Evolutionary conservation across 2,888 invertebrate species (phyloP).

Genomic region (Andrena hattorfiana): DNA sequence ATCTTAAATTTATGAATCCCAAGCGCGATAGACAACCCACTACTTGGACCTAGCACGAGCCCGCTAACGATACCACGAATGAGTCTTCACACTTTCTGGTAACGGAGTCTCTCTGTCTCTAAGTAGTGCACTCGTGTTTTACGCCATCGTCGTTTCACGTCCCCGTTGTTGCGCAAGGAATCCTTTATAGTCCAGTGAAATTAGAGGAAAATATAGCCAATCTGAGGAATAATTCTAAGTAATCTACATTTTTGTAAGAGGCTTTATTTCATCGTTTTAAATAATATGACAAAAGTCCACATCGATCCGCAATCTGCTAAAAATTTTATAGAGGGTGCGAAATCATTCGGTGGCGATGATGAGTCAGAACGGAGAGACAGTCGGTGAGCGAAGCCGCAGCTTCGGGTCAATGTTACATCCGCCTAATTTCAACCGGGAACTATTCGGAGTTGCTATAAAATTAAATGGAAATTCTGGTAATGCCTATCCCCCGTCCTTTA

Average conservation of each 20-base stretch:
- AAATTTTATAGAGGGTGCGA: neutral
- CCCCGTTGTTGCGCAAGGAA: conserved; percentile 32
- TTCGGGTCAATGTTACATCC: neutral
- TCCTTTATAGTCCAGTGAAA: conserved; percentile 9
- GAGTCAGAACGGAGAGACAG: conserved; percentile 33
- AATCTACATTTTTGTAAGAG: too few relatives aligned
- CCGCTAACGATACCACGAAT: too few relatives aligned
- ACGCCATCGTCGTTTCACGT: conserved; percentile 38
- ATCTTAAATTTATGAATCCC: neutral
- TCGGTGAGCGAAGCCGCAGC: conserved; percentile 11
- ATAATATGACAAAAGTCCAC: too few relatives aligned
- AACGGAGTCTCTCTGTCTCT: conserved; percentile 3
- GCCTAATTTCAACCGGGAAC: conserved; percentile 32
- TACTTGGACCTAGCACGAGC: too few relatives aligned
- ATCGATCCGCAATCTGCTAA: neutral
- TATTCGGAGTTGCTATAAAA: conserved; percentile 36
- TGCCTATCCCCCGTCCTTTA: conserved; percentile 17
- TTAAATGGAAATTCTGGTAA: conserved; percentile 51
- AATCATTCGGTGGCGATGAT: conserved; percentile 37
- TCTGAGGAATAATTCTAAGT: too few relatives aligned
- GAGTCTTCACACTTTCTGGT: conserved; percentile 30
- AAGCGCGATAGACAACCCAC: neutral
- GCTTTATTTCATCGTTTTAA: too few relatives aligned
- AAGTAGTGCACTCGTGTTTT: neutral
- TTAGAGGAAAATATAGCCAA: too few relatives aligned